A percentile compares a stretch with the other conserved stretches of the same genome.
Conservation (phyloP, 1,140 invertebrate species). For the Tetramorium simillimum region DNA sequence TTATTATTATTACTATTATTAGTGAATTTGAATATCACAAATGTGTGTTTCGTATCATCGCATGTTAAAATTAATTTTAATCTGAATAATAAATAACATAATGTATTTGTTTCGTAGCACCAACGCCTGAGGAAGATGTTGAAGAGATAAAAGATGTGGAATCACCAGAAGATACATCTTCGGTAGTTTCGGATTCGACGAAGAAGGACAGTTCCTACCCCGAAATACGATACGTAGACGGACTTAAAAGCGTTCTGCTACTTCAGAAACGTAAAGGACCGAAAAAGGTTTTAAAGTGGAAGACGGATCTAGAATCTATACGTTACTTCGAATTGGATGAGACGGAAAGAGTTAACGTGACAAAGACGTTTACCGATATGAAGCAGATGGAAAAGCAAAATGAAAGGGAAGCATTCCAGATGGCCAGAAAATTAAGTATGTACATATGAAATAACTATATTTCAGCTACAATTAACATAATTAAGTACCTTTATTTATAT, state of each 20-base stretch:
- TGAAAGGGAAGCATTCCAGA: conserved; percentile 93
- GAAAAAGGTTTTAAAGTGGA: conserved; percentile 95
- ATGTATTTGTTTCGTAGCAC: conserved; percentile 65
- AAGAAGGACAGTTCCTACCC: conserved; percentile 71
- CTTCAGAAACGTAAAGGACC: conserved; percentile 90
- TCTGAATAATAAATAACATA: conserved; percentile 4
- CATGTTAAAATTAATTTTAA: conserved; percentile 31
- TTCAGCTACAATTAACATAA: background rate
- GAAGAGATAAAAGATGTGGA: conserved; percentile 71
- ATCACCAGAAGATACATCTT: conserved; percentile 73
- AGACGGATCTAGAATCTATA: conserved; percentile 92
- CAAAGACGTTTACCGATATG: conserved; percentile 96
- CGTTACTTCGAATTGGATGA: conserved; percentile 97
- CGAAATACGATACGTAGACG: conserved; percentile 79
- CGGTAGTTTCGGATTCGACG: conserved; percentile 63
- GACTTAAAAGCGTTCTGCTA: conserved; percentile 88
- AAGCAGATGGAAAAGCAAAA: conserved; percentile 94
- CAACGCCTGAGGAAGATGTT: conserved; percentile 75
- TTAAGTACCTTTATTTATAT: background rate
- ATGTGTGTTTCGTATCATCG: background rate
- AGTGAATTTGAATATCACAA: background rate
- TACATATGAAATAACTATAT: conserved; percentile 22
- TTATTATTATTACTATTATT: conserved; percentile 12
- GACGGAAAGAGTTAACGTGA: conserved; percentile 97
- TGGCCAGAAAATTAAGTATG: conserved; percentile 90